Evolutionary conservation across 2,888 invertebrate genomes (phyloP), one percentile per base, ranked within the genome.

Genomic region (Clusia tigrina): DNA sequence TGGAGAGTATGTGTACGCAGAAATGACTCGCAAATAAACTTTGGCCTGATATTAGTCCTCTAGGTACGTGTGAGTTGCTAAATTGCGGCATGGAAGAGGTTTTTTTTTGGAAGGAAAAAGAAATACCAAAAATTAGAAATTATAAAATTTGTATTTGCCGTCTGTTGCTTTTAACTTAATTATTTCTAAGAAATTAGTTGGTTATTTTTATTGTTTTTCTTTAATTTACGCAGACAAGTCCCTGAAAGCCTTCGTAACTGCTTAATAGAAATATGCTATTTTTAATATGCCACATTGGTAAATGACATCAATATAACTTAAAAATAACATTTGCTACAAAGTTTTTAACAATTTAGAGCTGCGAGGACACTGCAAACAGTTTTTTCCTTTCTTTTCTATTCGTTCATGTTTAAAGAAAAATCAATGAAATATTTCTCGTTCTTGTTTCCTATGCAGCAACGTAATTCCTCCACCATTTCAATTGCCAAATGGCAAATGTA

Each of bases 311-410:
- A n/a, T n/a, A n/a, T n/a, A n/a, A n/a, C n/a, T n/a, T n/a, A n/a
- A n/a, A n/a, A n/a, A n/a, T n/a, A n/a, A n/a, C n/a, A n/a, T n/a
- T n/a, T n/a, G n/a, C n/a, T n/a, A n/a, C n/a, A n/a, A n/a, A n/a
- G n/a, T n/a, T n/a, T n/a, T n/a, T n/a, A n/a, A n/a, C n/a, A n/a
- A n/a, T 54, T 54, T 54, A 2, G 15, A 18, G 25, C 18, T 32
- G 20, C 32, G 3, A 25, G 3, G 32, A 26, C 26, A 54, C 54
- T 17, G 17, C 20, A 51, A 51, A 51, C 18, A 52, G 23, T 66
- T 66, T 57, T 61, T n/a, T n/a, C n/a, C n/a, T n/a, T n/a, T n/a
- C n/a, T 60, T 66, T 57, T 67, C 60, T 54, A 62, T 66, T 66
- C 17, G 48, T 51, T 32, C 6, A 22, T 22, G 57, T 15, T 17